A percentile compares a stretch with the other conserved stretches of the same genome.
phyloP scores from a whole-genome alignment of 2,797 vertebrate species.

The Eremophila alpestris region DNA sequence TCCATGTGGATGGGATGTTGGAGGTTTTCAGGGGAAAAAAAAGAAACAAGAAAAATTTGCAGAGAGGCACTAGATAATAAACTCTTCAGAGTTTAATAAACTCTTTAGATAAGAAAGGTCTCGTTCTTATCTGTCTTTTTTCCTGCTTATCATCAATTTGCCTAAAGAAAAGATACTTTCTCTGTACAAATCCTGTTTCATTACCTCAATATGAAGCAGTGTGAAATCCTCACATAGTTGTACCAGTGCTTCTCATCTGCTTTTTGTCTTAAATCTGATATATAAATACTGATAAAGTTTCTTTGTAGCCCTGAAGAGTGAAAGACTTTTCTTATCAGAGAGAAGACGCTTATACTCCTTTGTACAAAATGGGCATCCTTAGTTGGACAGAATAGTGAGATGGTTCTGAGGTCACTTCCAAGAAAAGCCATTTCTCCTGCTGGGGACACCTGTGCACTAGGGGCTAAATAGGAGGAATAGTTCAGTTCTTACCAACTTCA shows the following conservation, averaged over 20 bases:
- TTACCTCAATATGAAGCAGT: neutral
- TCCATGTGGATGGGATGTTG: neutral
- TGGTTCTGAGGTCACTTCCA: accelerated
- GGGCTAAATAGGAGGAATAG: neutral
- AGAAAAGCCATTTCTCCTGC: neutral
- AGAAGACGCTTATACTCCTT: neutral
- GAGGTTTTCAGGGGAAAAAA: accelerated
- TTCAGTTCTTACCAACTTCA: neutral
- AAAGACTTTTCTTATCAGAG: neutral
- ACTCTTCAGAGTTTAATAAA: neutral
- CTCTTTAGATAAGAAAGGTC: neutral
- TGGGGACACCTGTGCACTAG: neutral
- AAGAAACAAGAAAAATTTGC: neutral
- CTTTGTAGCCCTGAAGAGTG: neutral
- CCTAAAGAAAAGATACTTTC: neutral
- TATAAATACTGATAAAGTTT: neutral
- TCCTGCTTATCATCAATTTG: neutral
- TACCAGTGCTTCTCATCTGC: neutral
- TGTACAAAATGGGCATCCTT: neutral
- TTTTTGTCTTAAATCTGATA: neutral
- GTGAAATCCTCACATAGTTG: neutral
- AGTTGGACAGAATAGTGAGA: neutral
- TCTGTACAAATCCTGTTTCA: neutral
- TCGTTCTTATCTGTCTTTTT: neutral
- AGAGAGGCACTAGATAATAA: neutral